These are phyloP conservation scores for Chlorops oryzae DNA, from an alignment of 1,140 invertebrate species.

Conservation along the genomic window DNA sequence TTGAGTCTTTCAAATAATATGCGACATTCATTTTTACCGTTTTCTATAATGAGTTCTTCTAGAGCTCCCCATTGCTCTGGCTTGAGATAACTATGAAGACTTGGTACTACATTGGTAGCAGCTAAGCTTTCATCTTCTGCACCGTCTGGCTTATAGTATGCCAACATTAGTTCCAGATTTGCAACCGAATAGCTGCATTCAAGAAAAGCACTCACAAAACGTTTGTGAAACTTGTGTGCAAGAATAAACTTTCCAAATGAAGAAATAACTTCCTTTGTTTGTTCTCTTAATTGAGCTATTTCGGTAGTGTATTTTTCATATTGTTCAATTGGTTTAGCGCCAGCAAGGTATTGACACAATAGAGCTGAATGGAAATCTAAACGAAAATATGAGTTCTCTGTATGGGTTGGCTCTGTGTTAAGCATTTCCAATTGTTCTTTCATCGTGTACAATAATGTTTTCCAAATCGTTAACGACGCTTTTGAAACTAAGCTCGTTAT, in stretches of 20 bases:
- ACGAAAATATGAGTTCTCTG: conserved; percentile 17
- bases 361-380: conserved; percentile 36
- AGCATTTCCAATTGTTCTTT: conserved; percentile 22
- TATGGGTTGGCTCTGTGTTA: conserved; percentile 12
- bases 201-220: conserved; percentile 35
- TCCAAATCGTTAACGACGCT: conserved; percentile 42
- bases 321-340: conserved; percentile 34
- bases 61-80: conserved; percentile 36
- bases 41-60: conserved; percentile 39
- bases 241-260: conserved; percentile 29
- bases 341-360: conserved; percentile 33
- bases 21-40: conserved; percentile 31
- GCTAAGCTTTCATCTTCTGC: conserved; percentile 1
- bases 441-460: conserved; percentile 30
- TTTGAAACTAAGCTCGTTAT: conserved; percentile 34
- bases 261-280: conserved; percentile 18
- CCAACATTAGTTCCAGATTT: conserved; percentile 25
- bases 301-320: conserved; percentile 14
- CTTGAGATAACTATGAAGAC: conserved; percentile 25
- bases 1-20: conserved; percentile 28
- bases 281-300: conserved; percentile 5
- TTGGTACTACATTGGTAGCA: background rate
- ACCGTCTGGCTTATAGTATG: conserved; percentile 35
- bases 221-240: conserved; percentile 30
- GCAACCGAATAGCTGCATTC: conserved; percentile 30